Percentiles rank a stretch among this genome's conserved stretches.
Conservation (phyloP, 2,113 vertebrate genomes). For the Tor tambroides region DNA sequence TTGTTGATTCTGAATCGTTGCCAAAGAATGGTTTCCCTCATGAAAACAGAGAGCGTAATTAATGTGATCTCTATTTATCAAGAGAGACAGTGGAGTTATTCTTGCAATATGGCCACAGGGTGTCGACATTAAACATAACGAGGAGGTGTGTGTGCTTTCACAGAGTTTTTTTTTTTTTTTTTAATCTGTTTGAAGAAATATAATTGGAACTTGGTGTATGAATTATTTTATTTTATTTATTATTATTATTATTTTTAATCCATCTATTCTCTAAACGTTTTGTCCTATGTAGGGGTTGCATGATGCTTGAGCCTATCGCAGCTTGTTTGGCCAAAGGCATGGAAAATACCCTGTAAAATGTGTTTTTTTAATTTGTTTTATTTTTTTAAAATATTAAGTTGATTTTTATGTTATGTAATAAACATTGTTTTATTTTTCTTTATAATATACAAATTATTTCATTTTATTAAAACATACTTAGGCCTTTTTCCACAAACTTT, state of each 20-base stretch:
- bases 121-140: conserved; percentile 40
- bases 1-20: conserved; percentile 23
- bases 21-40: conserved; percentile 14
- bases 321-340: too few species aligned
- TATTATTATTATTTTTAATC: not conserved
- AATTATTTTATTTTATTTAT: too few species aligned
- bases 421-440: not conserved
- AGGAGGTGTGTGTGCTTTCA: not conserved
- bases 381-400: too few species aligned
- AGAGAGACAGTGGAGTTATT: conserved; percentile 18
- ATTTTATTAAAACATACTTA: not conserved
- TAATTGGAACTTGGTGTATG: not conserved
- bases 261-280: too few species aligned
- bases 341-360: too few species aligned
- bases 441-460: not conserved
- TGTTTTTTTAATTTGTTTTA: too few species aligned
- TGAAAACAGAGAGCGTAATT: conserved; percentile 26
- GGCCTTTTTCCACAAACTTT: not conserved
- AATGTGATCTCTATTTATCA: conserved; percentile 18
- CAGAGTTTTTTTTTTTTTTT: not conserved
- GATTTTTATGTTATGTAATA: not conserved
- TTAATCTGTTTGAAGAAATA: not conserved
- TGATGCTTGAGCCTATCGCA: too few species aligned
- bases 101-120: conserved; percentile 46
- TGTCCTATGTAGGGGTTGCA: too few species aligned